Conservation (phyloP, 2,113 vertebrate genomes). For the Dendrocopos noguchii region DNA sequence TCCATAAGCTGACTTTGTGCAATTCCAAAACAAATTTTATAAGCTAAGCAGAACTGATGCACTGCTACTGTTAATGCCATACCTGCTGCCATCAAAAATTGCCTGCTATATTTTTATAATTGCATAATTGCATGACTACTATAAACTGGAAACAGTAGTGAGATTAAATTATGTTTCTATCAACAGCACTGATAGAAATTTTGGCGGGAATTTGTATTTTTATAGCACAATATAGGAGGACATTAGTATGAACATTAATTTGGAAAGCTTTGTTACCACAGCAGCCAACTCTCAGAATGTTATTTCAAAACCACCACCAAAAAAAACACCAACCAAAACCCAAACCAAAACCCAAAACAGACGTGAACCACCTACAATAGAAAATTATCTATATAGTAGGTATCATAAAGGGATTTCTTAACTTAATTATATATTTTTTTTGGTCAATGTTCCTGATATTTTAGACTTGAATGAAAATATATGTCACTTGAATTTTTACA, state of each 20-base stretch:
- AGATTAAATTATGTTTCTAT: constrained; percentile 1
- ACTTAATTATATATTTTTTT: background rate
- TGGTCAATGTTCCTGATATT: background rate
- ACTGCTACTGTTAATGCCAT: background rate
- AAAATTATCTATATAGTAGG: background rate
- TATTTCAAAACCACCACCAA: no score
- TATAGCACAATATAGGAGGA: background rate
- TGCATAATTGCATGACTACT: background rate
- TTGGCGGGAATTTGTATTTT: background rate
- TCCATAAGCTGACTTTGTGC: background rate
- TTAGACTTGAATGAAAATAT: background rate
- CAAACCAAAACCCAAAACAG: background rate
- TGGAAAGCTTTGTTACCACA: background rate
- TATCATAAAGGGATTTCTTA: background rate
- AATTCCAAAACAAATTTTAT: background rate
- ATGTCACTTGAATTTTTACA: background rate
- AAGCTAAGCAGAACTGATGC: background rate
- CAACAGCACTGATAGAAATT: background rate
- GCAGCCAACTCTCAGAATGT: background rate
- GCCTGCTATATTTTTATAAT: background rate
- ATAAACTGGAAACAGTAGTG: background rate
- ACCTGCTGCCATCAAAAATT: background rate
- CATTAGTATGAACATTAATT: background rate
- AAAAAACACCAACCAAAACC: background rate
- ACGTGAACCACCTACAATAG: background rate